Conservation (phyloP, 2,113 vertebrate species). For the Harpagus bidentatus region DNA sequence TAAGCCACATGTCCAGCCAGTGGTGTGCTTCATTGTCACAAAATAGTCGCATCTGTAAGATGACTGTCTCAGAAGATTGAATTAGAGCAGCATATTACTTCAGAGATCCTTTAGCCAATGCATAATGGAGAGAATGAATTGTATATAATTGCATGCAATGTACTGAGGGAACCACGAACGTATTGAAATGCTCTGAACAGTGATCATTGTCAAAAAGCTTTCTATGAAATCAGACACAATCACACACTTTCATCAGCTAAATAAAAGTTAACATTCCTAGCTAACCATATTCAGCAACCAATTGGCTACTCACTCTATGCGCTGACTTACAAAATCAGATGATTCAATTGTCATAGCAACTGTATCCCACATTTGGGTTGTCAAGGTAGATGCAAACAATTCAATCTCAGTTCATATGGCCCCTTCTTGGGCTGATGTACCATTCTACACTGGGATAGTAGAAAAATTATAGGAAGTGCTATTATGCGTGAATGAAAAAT, state of each 20-base stretch:
- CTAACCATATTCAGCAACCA: not conserved
- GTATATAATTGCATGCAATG: not conserved
- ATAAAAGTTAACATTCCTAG: not conserved
- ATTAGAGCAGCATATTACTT: not conserved
- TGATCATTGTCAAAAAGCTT: not conserved
- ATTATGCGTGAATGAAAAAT: not conserved
- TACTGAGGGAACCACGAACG: not conserved
- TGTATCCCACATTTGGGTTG: not conserved
- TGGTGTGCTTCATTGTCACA: not conserved
- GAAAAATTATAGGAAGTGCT: not conserved
- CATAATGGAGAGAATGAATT: not conserved
- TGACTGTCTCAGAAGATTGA: not conserved
- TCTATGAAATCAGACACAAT: not conserved
- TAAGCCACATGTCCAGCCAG: not conserved
- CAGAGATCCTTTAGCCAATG: not conserved
- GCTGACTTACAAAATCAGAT: not conserved
- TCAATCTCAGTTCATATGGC: not conserved
- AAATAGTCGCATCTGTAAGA: not conserved
- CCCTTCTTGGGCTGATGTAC: not conserved
- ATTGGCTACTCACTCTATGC: not conserved
- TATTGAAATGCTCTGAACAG: not conserved
- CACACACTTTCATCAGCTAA: not conserved
- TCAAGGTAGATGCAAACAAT: not conserved
- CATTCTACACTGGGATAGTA: not conserved
- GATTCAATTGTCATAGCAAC: not conserved